Evolutionary conservation across 1,140 invertebrate species (phyloP).

Genomic region (Penaeus vannamei): DNA sequence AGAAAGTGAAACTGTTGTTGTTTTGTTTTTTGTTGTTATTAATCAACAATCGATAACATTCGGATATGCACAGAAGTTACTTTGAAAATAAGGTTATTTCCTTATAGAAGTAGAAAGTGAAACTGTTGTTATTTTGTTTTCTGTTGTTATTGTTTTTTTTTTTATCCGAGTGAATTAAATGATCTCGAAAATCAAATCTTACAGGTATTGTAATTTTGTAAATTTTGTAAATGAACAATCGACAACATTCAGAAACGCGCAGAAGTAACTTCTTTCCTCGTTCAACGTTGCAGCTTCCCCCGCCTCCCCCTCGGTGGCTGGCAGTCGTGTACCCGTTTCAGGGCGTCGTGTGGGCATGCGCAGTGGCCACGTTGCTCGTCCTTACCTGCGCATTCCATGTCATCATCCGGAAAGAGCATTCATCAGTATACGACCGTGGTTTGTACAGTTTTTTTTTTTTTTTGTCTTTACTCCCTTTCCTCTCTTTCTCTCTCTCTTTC

Average conservation of each 20-base stretch:
- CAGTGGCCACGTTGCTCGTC: not conserved
- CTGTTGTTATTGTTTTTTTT: too few relatives aligned
- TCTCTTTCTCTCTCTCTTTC: too few relatives aligned
- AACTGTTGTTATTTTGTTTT: too few relatives aligned
- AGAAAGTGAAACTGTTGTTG: too few relatives aligned
- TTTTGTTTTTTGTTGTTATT: too few relatives aligned
- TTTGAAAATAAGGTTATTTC: too few relatives aligned
- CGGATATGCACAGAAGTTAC: too few relatives aligned
- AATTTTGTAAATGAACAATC: too few relatives aligned
- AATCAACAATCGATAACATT: too few relatives aligned
- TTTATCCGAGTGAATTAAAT: not conserved
- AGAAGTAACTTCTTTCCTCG: not conserved
- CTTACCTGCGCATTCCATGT: not conserved
- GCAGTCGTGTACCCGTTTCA: conserved; percentile 29
- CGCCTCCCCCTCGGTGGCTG: conserved; percentile 33
- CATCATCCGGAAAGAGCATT: not conserved
- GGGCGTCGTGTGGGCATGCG: conserved; percentile 1
- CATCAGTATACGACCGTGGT: not conserved
- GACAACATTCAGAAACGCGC: too few relatives aligned
- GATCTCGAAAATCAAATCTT: not conserved
- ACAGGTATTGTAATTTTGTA: not conserved
- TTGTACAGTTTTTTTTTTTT: not conserved
- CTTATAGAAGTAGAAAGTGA: too few relatives aligned
- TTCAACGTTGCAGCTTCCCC: conserved; percentile 9
- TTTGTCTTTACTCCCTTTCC: too few relatives aligned